Percentiles rank a stretch among this genome's conserved stretches.
phyloP scores from a whole-genome alignment of 2,797 vertebrate species.

The Gobio occitaniae region DNA sequence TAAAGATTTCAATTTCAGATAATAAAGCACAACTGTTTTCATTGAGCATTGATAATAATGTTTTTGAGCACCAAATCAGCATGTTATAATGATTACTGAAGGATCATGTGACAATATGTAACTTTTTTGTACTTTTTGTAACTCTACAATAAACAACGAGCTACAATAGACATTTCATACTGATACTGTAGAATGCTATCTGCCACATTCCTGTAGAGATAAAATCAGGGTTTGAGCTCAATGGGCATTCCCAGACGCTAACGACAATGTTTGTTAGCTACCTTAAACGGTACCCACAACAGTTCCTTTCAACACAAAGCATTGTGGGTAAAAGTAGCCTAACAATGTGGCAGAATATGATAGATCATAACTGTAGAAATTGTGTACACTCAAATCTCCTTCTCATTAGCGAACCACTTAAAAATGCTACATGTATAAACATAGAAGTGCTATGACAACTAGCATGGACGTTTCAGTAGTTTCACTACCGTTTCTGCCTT shows the following conservation, averaged over 20 bases:
- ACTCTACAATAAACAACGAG: not conserved
- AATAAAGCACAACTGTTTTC: no score
- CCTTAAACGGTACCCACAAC: not conserved
- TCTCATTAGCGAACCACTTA: not conserved
- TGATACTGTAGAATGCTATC: not conserved
- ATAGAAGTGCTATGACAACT: not conserved
- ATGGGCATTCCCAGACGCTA: conserved; percentile 16
- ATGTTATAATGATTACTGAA: no score
- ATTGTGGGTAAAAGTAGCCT: not conserved
- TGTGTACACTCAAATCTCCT: not conserved
- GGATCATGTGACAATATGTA: no score
- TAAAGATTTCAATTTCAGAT: no score
- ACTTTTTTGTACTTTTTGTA: not conserved
- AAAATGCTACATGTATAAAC: not conserved
- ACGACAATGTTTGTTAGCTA: not conserved
- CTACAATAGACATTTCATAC: not conserved
- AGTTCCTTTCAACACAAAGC: not conserved
- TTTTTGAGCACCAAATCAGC: no score
- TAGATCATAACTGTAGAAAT: not conserved
- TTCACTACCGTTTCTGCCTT: not conserved
- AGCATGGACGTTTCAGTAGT: conserved; percentile 11
- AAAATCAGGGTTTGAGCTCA: conserved; percentile 27
- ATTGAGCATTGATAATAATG: no score
- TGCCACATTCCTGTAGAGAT: conserved; percentile 32
- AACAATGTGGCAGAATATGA: not conserved